A percentile compares a stretch with the other conserved stretches of the same genome.
phyloP scores from a whole-genome alignment of 2,113 vertebrate genomes.

The Mormoops blainvillei region DNA sequence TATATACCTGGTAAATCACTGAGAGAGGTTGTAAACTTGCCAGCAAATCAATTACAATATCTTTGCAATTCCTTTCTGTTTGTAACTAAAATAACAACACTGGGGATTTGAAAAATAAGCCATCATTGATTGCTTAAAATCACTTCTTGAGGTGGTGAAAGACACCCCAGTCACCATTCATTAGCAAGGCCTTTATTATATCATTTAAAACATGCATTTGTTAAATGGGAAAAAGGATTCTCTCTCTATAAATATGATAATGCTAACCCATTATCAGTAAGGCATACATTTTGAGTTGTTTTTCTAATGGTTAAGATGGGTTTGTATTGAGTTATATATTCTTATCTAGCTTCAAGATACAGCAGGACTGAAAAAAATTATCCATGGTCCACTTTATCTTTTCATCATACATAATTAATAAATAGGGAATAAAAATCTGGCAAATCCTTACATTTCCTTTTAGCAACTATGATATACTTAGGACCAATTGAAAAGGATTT shows the following conservation, averaged over 20 bases:
- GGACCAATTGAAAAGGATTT: neutral
- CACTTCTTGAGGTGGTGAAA: slow-evolving; percentile 52
- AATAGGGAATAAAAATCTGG: neutral
- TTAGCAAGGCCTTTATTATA: slow-evolving; percentile 51
- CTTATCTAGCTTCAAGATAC: neutral
- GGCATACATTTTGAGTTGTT: slow-evolving; percentile 32
- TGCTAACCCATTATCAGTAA: slow-evolving; percentile 37
- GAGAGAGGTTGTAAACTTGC: slow-evolving; percentile 58
- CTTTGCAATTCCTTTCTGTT: slow-evolving; percentile 58
- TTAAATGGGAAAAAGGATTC: slow-evolving; percentile 34
- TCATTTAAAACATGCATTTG: slow-evolving; percentile 40
- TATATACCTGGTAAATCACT: slow-evolving; percentile 48
- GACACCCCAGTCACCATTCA: slow-evolving; percentile 34
- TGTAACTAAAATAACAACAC: slow-evolving; percentile 61
- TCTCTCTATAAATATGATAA: slow-evolving; percentile 32
- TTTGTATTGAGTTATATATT: neutral
- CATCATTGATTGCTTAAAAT: slow-evolving; percentile 53
- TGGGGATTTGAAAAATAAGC: slow-evolving; percentile 45
- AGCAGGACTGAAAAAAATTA: neutral
- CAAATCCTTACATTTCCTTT: neutral
- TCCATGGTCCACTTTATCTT: slow-evolving; percentile 20
- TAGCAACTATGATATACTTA: neutral
- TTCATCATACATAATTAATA: slow-evolving; percentile 14
- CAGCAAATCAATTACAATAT: slow-evolving; percentile 69
- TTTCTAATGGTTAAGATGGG: slow-evolving; percentile 26